Base-by-base conservation (phyloP, 2,113 vertebrate genomes). In the Tragelaphus scriptus region DNA sequence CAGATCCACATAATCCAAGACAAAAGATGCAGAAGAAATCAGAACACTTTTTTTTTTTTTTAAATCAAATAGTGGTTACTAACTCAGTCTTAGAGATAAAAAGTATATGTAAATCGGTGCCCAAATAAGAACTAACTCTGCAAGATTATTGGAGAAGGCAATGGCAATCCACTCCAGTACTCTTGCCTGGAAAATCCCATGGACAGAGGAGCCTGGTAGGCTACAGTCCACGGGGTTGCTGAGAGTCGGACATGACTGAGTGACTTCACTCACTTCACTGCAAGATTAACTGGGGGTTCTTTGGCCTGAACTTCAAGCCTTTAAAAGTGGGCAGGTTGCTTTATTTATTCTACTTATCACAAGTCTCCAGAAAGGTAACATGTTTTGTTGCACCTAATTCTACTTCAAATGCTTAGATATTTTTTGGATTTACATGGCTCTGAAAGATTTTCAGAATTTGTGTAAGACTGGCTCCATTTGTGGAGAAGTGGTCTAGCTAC, bases 401-500 rank as follows among this genome's bases (percentile, higher is more conserved):
- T 93, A 93, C 59, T 94, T 97, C 58, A 97, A 98, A 97, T 92
- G 82, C 19, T 92, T 90, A 94, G 30, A 40, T 51, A 96, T 86
- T 90, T 96, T 47, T 84, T 93, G 32, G 65, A 95, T 84, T 97
- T 96, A 95, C 96, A 55, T 40, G 47, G 56, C 56, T 95, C n/a
- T 89, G 61, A 91, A 85, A 94, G 19, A 32, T 58, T 92, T 97
- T 94, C 23, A 96, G 81, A 91, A 95, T 94, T 71, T 96, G 4
- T 82, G 12, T 49, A 93, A 93, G 61, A 90, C 21, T 93, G 79
- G 40, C 61, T 93, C 36, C 15, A 9, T 89, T 95, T 97, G 75
- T 96, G 82, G 51, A 94, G 53, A 98, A 94, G 55, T 58, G 68
- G 77, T 53, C n/a, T 92, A 77, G 28, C 91, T 93, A 96, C 40